Conservation (phyloP, 2,797 vertebrate species). For the Babyrousa celebensis region DNA sequence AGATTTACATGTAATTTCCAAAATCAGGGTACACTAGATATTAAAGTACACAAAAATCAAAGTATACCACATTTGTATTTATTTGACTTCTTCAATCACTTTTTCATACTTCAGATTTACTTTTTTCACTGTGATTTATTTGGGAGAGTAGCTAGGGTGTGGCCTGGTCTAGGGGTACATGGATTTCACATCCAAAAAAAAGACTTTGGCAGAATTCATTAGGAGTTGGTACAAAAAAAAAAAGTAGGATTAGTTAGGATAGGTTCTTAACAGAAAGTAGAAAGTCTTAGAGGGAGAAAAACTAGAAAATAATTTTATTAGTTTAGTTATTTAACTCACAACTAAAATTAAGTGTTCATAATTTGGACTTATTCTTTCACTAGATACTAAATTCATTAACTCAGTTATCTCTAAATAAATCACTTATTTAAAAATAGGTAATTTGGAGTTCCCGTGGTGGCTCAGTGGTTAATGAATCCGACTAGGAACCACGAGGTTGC, state of each 20-base stretch:
- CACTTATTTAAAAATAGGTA: constrained; percentile 44
- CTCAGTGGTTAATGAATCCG: too few relatives aligned
- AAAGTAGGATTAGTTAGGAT: background rate
- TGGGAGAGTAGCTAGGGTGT: background rate
- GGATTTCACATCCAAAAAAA: constrained; percentile 31
- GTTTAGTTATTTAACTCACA: constrained; percentile 34
- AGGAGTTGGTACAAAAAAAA: background rate
- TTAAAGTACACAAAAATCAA: constrained; percentile 3
- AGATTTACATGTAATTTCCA: constrained; percentile 39
- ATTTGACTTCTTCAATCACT: constrained; percentile 27
- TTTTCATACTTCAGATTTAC: constrained; percentile 40
- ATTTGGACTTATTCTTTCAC: background rate
- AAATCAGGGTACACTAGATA: constrained; percentile 29
- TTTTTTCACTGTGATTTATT: constrained; percentile 50
- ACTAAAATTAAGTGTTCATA: constrained; percentile 55
- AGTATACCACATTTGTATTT: constrained; percentile 24
- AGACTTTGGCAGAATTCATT: background rate
- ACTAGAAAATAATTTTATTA: constrained; percentile 33
- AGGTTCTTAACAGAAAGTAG: constrained; percentile 27
- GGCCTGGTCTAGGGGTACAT: background rate
- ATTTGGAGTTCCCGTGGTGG: background rate
- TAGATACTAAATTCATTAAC: background rate
- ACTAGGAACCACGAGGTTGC: too few relatives aligned
- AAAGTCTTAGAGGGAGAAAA: constrained; percentile 27
- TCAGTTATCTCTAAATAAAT: constrained; percentile 59